Conservation (phyloP, 2,113 vertebrate genomes). For the Catharus bicknelli region DNA sequence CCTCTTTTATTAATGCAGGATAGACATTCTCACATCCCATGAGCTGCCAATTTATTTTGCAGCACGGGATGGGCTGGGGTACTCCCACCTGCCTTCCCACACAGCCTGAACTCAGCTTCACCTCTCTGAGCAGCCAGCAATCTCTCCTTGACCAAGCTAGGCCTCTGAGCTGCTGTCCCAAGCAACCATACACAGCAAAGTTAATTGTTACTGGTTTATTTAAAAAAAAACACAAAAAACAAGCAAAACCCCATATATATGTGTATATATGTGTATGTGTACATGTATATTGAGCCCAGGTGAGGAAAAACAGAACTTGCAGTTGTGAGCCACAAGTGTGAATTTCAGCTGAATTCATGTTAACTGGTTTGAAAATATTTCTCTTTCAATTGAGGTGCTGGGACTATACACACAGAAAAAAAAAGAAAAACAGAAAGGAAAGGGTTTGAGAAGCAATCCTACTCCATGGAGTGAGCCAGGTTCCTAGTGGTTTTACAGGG, state of each 20-base stretch:
- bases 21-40: not conserved
- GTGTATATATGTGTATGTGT: not conserved
- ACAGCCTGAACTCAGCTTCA: not conserved
- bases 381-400: not conserved
- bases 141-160: not conserved
- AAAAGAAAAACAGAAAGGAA: not conserved
- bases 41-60: not conserved
- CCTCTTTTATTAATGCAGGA: not conserved
- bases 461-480: not conserved
- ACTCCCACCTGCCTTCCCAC: not conserved
- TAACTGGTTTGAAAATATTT: not conserved
- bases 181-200: not conserved
- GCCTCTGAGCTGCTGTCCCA: not conserved
- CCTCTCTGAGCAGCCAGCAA: not conserved
- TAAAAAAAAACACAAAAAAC: not conserved
- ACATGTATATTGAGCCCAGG: not conserved
- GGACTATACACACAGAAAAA: not conserved
- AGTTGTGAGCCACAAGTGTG: not conserved
- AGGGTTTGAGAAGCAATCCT: not conserved
- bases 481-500: not conserved
- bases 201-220: not conserved
- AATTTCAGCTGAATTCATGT: not conserved
- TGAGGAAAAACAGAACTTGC: not conserved
- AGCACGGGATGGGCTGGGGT: fast-evolving
- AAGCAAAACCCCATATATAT: not conserved